Evolutionary conservation across 1,140 invertebrate genomes (phyloP).

Genomic region (Rhopalosiphum padi): DNA sequence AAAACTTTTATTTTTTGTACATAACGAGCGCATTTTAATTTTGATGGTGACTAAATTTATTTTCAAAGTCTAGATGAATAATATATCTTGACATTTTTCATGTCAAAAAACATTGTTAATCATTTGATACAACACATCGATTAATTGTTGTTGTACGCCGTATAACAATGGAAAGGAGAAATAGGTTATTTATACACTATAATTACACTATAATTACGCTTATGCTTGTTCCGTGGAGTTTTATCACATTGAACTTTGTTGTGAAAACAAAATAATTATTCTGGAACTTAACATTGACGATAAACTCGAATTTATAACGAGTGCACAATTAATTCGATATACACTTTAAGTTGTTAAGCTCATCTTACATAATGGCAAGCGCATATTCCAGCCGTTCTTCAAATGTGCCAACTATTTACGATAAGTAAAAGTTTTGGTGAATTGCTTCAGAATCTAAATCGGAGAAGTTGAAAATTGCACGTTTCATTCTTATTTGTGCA

Average conservation of each 20-base stretch:
- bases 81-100: background rate
- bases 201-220: background rate
- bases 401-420: background rate
- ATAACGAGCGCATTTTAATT: background rate
- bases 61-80: background rate
- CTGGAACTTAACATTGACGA: constrained; percentile 13
- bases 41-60: background rate
- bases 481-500: constrained; percentile 2
- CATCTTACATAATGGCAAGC: background rate
- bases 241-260: constrained; percentile 30
- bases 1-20: background rate
- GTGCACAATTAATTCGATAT: background rate
- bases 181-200: background rate
- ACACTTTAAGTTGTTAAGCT: background rate
- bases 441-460: background rate
- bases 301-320: constrained; percentile 1
- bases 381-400: background rate
- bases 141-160: background rate
- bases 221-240: background rate
- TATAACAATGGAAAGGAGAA: background rate
- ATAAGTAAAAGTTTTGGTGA: background rate
- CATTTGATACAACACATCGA: background rate
- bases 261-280: constrained; percentile 29
- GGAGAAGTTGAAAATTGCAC: constrained; percentile 8
- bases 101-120: background rate